Base-by-base conservation (phyloP, 1,140 invertebrate genomes). In the Neodiprion pinetum region DNA sequence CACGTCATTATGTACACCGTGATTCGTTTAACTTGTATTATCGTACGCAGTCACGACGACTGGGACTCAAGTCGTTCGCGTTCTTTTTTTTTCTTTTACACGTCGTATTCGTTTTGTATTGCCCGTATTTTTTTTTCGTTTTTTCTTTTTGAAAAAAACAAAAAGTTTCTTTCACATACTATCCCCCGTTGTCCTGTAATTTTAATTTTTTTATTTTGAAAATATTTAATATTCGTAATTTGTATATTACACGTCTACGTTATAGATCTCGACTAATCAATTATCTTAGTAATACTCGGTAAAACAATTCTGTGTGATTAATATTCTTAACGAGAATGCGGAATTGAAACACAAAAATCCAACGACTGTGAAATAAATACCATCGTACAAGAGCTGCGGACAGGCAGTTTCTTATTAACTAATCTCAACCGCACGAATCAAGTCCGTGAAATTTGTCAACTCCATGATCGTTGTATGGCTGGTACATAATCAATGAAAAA, bases 1-100 rank as follows among this genome's bases (percentile, higher is more conserved):
- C 75, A 67, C 71, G 49, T 72, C 68, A 71, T 77, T 53, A 74
- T 70, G 14, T 67, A 71, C 48, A 73, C 40, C n/a, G 67, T 17
- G 68, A 61, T 69, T 70, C 74, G 68, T 48, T 70, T 78, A 53
- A 21, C 66, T 72, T 69, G 11, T 40, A 40, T 5, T 3, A 1
- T 3, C 28, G 5, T 5, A 40, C 28, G 5, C 68, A 65, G 72
- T 23, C 66, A 67, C 53, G 49, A 28, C 72, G 17, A 49, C 14
- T 61, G 17, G 28, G 28, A 40, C 28, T 40, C 28, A 28, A 47
- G 47, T 14, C 49, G 14, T 48, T 74, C 48, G 68, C 47, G 61
- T 47, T 67, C 72, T 75, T 50, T 49, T 21, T 69, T 21, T 48
- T 66, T 48, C 0, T 48, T 28, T 74, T 1, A 21, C 23, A 53